Conservation (phyloP, 2,797 vertebrate species). For the Xenops minutus region DNA sequence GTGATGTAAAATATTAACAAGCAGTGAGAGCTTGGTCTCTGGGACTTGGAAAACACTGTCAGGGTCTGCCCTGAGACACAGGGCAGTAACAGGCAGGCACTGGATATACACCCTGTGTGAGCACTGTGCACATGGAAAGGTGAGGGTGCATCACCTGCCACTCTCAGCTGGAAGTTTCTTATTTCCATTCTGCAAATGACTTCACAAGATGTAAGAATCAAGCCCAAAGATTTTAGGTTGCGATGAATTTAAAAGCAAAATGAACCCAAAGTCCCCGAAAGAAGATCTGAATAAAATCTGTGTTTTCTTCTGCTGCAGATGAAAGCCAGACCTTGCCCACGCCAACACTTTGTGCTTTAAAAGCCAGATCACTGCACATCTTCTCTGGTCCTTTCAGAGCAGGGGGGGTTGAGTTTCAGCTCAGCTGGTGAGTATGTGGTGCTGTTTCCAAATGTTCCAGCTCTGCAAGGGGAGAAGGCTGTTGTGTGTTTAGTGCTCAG, state of each 20-base stretch:
- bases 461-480: neutral
- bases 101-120: neutral
- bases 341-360: neutral
- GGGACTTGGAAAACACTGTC: neutral
- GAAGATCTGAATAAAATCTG: neutral
- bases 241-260: neutral
- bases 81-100: neutral
- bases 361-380: neutral
- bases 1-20: neutral
- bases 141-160: neutral
- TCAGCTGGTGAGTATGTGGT: neutral
- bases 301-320: neutral
- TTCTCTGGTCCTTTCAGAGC: neutral
- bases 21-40: neutral
- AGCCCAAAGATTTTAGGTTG: neutral
- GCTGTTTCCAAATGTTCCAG: neutral
- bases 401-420: neutral
- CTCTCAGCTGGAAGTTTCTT: neutral
- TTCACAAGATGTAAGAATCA: neutral
- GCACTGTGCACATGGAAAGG: neutral
- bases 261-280: neutral
- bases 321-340: neutral
- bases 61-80: neutral
- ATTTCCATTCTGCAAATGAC: neutral
- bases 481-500: neutral